Percentiles rank a stretch among this genome's conserved stretches.
Evolutionary conservation across 2,113 vertebrate species (phyloP).

Genomic region (Heteronetta atricapilla): DNA sequence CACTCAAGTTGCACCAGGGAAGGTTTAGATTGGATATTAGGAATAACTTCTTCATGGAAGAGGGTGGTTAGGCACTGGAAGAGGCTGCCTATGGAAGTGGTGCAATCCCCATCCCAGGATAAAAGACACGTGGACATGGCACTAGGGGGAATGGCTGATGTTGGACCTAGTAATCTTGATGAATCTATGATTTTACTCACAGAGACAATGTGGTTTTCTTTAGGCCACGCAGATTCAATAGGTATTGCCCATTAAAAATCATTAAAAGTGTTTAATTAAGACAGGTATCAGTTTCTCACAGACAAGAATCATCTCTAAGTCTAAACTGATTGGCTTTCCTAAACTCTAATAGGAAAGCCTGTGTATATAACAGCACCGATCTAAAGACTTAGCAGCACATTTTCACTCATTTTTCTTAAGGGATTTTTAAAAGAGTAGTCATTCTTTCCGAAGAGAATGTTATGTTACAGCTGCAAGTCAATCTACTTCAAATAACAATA

Average conservation of each 20-base stretch:
- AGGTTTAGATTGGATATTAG: too few species aligned
- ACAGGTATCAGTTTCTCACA: neutral
- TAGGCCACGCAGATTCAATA: neutral
- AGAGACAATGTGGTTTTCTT: neutral
- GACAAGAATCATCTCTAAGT: neutral
- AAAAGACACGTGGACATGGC: neutral
- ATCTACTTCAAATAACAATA: neutral
- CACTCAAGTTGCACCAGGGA: neutral
- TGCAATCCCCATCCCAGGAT: neutral
- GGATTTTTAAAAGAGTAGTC: neutral
- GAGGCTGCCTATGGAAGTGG: neutral
- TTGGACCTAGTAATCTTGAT: too few species aligned
- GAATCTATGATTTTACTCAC: neutral
- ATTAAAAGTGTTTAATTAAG: neutral
- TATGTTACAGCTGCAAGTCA: neutral
- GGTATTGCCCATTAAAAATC: neutral
- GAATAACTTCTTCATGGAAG: too few species aligned
- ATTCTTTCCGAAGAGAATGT: neutral
- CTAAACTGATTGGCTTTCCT: too few species aligned
- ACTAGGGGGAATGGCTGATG: too few species aligned
- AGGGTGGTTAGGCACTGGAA: neutral
- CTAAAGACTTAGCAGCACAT: neutral
- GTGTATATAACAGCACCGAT: neutral
- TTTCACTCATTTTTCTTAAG: neutral
- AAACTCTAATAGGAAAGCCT: neutral